Conservation (phyloP, 2,113 vertebrate species). For the Tympanuchus pallidicinctus region DNA sequence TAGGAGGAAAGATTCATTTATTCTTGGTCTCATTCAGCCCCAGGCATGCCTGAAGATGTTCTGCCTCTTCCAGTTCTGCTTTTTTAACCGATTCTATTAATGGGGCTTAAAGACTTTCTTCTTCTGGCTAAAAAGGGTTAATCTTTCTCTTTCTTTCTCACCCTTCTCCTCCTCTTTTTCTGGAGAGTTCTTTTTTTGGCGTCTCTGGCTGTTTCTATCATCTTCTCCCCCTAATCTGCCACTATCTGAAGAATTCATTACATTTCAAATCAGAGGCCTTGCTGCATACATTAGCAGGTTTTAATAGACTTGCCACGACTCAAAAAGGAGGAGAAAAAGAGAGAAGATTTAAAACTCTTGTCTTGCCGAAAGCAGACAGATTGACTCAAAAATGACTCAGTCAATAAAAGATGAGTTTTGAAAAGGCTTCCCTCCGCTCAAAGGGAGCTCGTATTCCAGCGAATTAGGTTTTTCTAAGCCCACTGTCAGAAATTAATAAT, state of each 20-base stretch:
- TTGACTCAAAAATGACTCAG: slow-evolving; percentile 78
- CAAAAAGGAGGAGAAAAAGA: slow-evolving; percentile 62
- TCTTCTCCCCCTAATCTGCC: slow-evolving; percentile 57
- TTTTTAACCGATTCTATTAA: slow-evolving; percentile 34
- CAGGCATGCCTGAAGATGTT: slow-evolving; percentile 45
- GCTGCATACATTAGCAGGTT: slow-evolving; percentile 69
- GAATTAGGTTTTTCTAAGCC: slow-evolving; percentile 74
- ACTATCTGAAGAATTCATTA: slow-evolving; percentile 74
- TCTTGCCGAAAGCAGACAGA: slow-evolving; percentile 80
- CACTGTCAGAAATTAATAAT: slow-evolving; percentile 75
- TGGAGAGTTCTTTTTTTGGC: slow-evolving; percentile 52
- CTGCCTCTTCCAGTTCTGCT: slow-evolving; percentile 25
- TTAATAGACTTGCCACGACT: slow-evolving; percentile 76
- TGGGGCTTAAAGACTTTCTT: background rate
- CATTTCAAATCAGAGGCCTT: slow-evolving; percentile 59
- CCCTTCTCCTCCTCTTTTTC: slow-evolving; percentile 36
- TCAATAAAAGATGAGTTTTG: slow-evolving; percentile 82
- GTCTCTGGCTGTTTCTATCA: slow-evolving; percentile 29
- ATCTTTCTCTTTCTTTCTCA: background rate
- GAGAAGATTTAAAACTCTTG: slow-evolving; percentile 78
- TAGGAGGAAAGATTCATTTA: slow-evolving; percentile 48
- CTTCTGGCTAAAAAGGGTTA: slow-evolving; percentile 32
- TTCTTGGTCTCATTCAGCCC: slow-evolving; percentile 48
- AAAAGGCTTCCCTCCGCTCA: slow-evolving; percentile 70
- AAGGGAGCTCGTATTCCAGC: slow-evolving; percentile 67